Percentiles rank a stretch among this genome's conserved stretches.
These are phyloP conservation scores for Dendrocopos noguchii DNA, from an alignment of 2,113 vertebrate genomes.

Conservation along the genomic window DNA sequence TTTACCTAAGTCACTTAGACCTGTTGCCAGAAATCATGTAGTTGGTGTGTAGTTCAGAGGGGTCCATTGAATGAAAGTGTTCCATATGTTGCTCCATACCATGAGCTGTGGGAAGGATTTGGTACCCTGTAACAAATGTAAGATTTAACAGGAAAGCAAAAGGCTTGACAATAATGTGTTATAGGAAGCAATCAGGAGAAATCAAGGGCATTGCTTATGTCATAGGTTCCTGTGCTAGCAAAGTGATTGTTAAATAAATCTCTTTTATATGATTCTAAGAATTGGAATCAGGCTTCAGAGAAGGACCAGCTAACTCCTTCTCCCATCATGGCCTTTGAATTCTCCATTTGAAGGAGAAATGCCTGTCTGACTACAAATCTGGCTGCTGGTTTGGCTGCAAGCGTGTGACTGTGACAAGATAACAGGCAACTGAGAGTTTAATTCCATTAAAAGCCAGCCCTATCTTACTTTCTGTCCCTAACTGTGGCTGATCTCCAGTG, in stretches of 20 bases:
- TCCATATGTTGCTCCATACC: background rate
- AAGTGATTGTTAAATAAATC: background rate
- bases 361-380: slow-evolving; percentile 10
- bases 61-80: background rate
- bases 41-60: background rate
- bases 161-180: background rate
- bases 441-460: slow-evolving; percentile 56
- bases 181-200: background rate
- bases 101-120: background rate
- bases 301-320: background rate
- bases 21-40: background rate
- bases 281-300: background rate
- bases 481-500: slow-evolving; percentile 38
- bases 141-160: background rate
- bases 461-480: slow-evolving; percentile 18
- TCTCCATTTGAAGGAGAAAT: background rate
- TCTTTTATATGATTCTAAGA: background rate
- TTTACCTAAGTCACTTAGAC: background rate
- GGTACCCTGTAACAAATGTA: background rate
- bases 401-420: slow-evolving; percentile 13
- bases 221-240: background rate
- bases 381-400: slow-evolving; percentile 22
- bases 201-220: slow-evolving; percentile 36
- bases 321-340: background rate
- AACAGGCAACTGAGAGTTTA: slow-evolving; percentile 49